These are phyloP conservation scores for Ictalurus furcatus DNA, from an alignment of 2,113 vertebrate species.

Conservation along the genomic window DNA sequence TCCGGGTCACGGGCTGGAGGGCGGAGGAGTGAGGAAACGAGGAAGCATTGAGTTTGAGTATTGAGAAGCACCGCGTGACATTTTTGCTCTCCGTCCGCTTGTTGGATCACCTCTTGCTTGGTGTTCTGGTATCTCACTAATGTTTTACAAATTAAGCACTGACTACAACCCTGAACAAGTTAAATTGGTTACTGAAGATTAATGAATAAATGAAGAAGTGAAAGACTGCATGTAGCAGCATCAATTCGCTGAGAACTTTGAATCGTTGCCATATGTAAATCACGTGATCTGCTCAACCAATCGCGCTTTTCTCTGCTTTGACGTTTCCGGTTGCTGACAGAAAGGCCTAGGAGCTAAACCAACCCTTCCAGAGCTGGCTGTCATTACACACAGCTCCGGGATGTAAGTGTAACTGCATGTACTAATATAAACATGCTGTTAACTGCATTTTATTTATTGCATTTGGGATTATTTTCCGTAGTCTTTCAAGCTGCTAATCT, in stretches of 20 bases:
- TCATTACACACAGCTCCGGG: neutral
- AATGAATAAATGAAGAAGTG: neutral
- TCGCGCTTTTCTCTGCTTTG: neutral
- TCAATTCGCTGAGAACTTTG: neutral
- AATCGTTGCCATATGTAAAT: neutral
- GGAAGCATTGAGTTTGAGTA: too few relatives aligned
- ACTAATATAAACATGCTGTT: neutral
- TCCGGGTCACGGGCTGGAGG: too few relatives aligned
- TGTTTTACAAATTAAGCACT: neutral
- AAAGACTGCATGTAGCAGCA: neutral
- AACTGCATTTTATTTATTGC: neutral
- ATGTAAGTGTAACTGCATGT: conserved; percentile 5
- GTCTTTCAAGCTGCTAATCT: neutral
- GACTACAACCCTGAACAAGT: neutral
- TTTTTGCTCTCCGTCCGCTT: too few relatives aligned
- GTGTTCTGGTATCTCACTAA: too few relatives aligned
- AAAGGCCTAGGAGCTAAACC: neutral
- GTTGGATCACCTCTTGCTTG: too few relatives aligned
- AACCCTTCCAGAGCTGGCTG: neutral
- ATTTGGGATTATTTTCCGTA: neutral
- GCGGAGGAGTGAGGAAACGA: too few relatives aligned
- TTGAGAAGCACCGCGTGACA: too few relatives aligned
- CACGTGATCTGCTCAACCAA: conserved; percentile 21
- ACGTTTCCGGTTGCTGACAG: neutral
- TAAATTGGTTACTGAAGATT: neutral